phyloP scores from a whole-genome alignment of 2,113 vertebrate genomes.

The Entomyzon cyanotis region DNA sequence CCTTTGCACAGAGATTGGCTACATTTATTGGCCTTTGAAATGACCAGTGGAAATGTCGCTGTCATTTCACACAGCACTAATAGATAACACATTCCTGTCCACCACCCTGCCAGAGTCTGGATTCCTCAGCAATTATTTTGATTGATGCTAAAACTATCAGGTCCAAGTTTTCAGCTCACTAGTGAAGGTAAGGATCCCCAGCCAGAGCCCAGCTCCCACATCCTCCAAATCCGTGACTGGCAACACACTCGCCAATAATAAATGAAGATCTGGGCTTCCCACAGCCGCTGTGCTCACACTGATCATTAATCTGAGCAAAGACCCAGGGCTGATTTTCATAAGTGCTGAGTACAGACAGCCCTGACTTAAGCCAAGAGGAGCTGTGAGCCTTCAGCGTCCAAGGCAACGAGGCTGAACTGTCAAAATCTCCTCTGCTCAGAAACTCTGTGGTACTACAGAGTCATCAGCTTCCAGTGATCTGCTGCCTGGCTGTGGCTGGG shows the following conservation, averaged over 20 bases:
- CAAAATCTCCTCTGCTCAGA: constrained; percentile 11
- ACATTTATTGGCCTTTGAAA: not conserved
- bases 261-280: constrained; percentile 17
- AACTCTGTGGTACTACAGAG: not conserved
- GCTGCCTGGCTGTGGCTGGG: not conserved
- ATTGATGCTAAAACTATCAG: not conserved
- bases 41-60: not conserved
- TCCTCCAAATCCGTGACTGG: not conserved
- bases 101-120: not conserved
- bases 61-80: not conserved
- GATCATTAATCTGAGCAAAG: not conserved
- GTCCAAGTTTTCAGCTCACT: not conserved
- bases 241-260: not conserved
- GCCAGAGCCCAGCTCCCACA: accelerated
- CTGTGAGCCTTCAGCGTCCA: not conserved
- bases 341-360: constrained; percentile 56
- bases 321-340: constrained; percentile 50
- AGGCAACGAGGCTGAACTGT: not conserved
- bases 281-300: not conserved
- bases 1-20: not conserved
- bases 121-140: not conserved
- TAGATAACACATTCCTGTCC: accelerated
- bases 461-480: not conserved
- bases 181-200: not conserved
- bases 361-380: constrained; percentile 20